These are phyloP conservation scores for Allolobophora icterica DNA, from an alignment of 2,888 invertebrate genomes.

Conservation along the genomic window DNA sequence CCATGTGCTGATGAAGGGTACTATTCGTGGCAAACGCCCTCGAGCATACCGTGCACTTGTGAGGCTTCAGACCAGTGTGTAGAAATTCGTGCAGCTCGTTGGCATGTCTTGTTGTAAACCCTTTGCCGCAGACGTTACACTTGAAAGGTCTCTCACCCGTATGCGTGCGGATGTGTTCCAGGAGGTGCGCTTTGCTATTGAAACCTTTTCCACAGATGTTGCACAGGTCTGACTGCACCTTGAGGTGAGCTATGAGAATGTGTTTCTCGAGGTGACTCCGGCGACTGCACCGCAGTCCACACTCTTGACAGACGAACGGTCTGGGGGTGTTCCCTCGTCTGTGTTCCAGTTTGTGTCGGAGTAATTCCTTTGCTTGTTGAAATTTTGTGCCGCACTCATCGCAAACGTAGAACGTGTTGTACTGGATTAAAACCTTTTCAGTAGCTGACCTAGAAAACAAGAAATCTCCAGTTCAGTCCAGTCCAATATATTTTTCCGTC, in stretches of 20 bases:
- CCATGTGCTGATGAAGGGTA: neutral
- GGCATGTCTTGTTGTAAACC: neutral
- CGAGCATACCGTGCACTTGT: neutral
- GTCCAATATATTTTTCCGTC: too few relatives aligned
- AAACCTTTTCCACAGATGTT: neutral
- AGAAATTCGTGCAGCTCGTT: neutral
- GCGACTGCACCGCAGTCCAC: neutral
- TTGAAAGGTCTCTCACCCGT: neutral
- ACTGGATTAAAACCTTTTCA: neutral
- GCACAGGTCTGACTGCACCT: neutral
- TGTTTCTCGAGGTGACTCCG: neutral
- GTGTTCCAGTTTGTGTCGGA: neutral
- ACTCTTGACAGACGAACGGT: neutral
- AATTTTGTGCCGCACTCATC: neutral
- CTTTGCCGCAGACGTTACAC: neutral
- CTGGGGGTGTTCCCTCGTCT: neutral
- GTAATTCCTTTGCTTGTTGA: neutral
- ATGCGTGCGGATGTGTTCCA: neutral
- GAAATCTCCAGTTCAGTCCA: neutral
- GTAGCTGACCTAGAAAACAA: neutral
- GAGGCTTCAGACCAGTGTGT: neutral
- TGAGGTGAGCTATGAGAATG: neutral
- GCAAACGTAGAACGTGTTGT: neutral
- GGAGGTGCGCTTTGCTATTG: neutral
- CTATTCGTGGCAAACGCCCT: neutral